Evolutionary conservation across 2,888 invertebrate species (phyloP).

Genomic region (Bombyx huttoni): DNA sequence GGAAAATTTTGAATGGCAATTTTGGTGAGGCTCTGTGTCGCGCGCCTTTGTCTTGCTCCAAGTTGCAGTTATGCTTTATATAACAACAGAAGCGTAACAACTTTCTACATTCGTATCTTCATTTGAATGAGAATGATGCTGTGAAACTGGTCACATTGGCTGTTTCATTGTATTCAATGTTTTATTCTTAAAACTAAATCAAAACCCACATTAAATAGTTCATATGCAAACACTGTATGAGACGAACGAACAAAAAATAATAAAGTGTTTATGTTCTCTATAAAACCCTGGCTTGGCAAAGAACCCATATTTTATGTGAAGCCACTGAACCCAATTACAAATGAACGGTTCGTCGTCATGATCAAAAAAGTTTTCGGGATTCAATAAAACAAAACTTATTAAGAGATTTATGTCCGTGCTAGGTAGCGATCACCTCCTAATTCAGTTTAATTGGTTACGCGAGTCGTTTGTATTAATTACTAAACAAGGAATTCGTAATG

Average conservation of each 20-base stretch:
- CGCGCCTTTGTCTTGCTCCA: conserved; percentile 49
- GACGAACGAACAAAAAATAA: conserved; percentile 48
- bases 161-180: conserved; percentile 18
- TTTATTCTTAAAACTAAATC: neutral
- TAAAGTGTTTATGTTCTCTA: conserved; percentile 66
- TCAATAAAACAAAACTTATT: conserved; percentile 45
- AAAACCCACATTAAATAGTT: neutral
- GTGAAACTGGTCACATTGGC: conserved; percentile 8
- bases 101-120: conserved; percentile 46
- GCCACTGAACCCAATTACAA: conserved; percentile 66
- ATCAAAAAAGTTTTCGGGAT: conserved; percentile 55
- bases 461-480: conserved; percentile 38
- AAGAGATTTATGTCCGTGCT: conserved; percentile 51
- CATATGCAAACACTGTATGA: conserved; percentile 28
- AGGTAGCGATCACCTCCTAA: conserved; percentile 39
- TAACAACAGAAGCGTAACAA: conserved; percentile 57
- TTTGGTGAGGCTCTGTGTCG: conserved; percentile 45
- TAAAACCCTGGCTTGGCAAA: conserved; percentile 51
- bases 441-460: conserved; percentile 40
- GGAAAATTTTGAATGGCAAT: conserved; percentile 65
- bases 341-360: conserved; percentile 66
- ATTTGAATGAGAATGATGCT: conserved; percentile 30
- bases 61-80: conserved; percentile 65
- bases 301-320: conserved; percentile 64
- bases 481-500: conserved; percentile 4